A percentile compares a stretch with the other conserved stretches of the same genome.
Conservation (phyloP, 2,113 vertebrate species). For the Atractosteus spatula region DNA sequence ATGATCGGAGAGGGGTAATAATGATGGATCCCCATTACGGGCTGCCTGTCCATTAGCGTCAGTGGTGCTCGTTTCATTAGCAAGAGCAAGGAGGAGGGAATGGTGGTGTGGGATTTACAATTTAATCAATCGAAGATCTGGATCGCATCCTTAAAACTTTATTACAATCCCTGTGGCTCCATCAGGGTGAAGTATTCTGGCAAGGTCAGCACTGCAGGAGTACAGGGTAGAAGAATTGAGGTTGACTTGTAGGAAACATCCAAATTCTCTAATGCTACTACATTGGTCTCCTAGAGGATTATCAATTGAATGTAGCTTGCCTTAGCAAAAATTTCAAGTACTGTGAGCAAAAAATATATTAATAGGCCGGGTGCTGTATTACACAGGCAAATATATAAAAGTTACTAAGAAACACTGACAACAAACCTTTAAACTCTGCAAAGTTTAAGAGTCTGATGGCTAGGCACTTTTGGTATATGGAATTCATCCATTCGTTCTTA, state of each 20-base stretch:
- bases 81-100: neutral
- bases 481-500: constrained; percentile 19
- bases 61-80: constrained; percentile 36
- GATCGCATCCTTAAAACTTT: constrained; percentile 42
- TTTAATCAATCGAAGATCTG: constrained; percentile 35
- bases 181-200: constrained; percentile 38
- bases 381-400: neutral
- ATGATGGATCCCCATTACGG: constrained; percentile 44
- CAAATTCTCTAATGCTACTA: constrained; percentile 29
- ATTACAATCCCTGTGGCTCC: constrained; percentile 37
- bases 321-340: neutral
- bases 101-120: constrained; percentile 1
- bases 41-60: constrained; percentile 26
- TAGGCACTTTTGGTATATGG: constrained; percentile 11
- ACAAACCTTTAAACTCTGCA: neutral
- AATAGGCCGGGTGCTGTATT: neutral
- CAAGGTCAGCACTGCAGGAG: constrained; percentile 40
- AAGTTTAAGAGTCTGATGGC: constrained; percentile 4
- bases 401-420: neutral
- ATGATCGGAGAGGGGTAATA: constrained; percentile 32
- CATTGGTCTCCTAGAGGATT: constrained; percentile 37
- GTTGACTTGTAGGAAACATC: constrained; percentile 38
- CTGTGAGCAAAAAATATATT: neutral
- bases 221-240: constrained; percentile 29
- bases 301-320: constrained; percentile 19